Base-by-base conservation (phyloP, 2,113 vertebrate genomes). In the Pachycephala philippinensis region DNA sequence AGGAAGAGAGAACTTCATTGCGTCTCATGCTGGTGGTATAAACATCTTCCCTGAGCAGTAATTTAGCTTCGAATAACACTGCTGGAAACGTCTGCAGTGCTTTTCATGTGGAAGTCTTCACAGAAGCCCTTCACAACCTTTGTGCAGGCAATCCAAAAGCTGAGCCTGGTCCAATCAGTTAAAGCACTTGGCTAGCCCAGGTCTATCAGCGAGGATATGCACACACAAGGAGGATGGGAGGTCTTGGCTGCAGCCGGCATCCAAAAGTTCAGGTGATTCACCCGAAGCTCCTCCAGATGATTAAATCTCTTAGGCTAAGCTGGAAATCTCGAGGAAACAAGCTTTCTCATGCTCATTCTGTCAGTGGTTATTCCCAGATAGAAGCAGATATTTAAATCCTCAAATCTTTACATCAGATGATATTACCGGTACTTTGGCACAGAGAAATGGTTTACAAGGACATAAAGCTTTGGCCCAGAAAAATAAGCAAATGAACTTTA, bases 181-280 rank as follows among this genome's bases (percentile, higher is more conserved):
- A 96, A 88, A 80, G 8, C 47, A 52, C 18, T 90, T 94, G 63
- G 68, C 82, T 93, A 84, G 59, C 47, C 24, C 50, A 59, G 19
- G 52, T 93, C 78, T 87, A 39, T 80, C 54, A n/a, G 54, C 0
- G 0, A 22, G 61, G 70, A 80, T 80, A 50, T 65, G 63, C 45
- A 69, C 5, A 35, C 49, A 37, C n/a, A 70, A 57, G 66, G 78
- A 82, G 37, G 40, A 68, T 59, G 84, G 84, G 91, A 94, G 84
- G 87, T 93, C 93, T 96, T 94, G 87, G 63, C 82, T 91, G 76
- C 39, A 59, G 42, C 27, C 0, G 0, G n/a, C 44, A 93, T 74
- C 56, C 75, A 74, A 86, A 94, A 91, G 78, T 95, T 96, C 82
- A 94, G 87, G 74, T 96, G 91, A 94, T 95, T 96, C 95, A 94